Evolutionary conservation across 2,888 invertebrate genomes (phyloP).

Genomic region (Ernsta delagoae): DNA sequence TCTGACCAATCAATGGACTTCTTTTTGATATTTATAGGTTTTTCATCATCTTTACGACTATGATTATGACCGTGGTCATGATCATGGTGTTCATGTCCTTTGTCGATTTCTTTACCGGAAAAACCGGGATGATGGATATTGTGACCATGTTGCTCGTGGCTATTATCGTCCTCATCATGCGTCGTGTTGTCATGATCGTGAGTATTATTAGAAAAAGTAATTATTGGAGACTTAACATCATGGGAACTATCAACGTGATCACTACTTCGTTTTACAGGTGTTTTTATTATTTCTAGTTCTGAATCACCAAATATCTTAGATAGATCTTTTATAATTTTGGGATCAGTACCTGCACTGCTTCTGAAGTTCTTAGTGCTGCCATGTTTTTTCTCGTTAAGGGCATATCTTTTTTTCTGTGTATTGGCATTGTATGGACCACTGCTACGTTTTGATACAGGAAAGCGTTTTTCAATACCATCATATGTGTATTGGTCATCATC

Average conservation of each 20-base stretch:
- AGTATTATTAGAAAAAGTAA: conserved; percentile 53
- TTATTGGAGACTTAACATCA: conserved; percentile 71
- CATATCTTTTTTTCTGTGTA: conserved; percentile 64
- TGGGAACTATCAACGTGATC: conserved; percentile 64
- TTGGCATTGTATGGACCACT: conserved; percentile 68
- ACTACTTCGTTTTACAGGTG: conserved; percentile 82
- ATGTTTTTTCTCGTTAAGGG: conserved; percentile 62
- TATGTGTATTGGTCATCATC: conserved; percentile 75
- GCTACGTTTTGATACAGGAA: conserved; percentile 88
- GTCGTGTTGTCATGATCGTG: conserved; percentile 51
- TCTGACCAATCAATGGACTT: conserved; percentile 95
- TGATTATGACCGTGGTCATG: conserved; percentile 47
- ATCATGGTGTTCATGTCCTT: conserved; percentile 45
- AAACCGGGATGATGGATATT: conserved; percentile 43
- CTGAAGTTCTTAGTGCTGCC: conserved; percentile 64
- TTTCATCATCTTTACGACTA: conserved; percentile 59
- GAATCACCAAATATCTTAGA: conserved; percentile 87
- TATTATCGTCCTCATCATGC: conserved; percentile 62
- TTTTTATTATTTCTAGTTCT: conserved; percentile 71
- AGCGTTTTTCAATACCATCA: conserved; percentile 83
- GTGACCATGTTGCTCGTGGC: conserved; percentile 64
- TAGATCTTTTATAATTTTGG: conserved; percentile 88
- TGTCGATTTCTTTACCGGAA: conserved; percentile 61
- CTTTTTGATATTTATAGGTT: conserved; percentile 86
- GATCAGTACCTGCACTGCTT: conserved; percentile 86